phyloP scores from a whole-genome alignment of 2,888 invertebrate genomes.

The Shargacucullia verbasci region DNA sequence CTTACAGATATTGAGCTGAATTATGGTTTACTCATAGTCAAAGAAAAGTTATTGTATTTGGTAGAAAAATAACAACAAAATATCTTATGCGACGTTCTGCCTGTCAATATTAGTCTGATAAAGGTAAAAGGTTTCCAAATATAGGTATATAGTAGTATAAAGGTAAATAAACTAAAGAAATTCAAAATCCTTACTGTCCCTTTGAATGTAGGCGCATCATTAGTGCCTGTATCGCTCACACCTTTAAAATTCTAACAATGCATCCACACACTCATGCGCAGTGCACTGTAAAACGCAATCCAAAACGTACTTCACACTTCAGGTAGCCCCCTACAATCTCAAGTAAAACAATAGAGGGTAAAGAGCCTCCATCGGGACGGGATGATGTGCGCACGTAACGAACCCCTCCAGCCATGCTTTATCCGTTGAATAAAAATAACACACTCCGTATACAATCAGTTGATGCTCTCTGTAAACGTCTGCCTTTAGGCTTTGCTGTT shows the following conservation, averaged over 20 bases:
- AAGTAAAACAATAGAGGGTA: conserved; percentile 51
- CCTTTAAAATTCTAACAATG: conserved; percentile 29
- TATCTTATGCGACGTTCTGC: no score
- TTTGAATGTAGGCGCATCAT: neutral
- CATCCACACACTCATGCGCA: conserved; percentile 15
- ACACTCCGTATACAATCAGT: conserved; percentile 52
- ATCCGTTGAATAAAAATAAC: conserved; percentile 76
- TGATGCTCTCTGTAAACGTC: conserved; percentile 56
- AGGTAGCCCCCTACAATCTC: conserved; percentile 42
- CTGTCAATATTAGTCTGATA: no score
- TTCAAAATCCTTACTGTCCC: no score
- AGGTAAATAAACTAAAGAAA: no score
- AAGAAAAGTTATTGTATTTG: neutral
- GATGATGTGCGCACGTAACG: conserved; percentile 73
- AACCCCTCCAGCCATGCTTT: conserved; percentile 76
- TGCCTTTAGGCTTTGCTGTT: conserved; percentile 33
- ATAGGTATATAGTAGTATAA: no score
- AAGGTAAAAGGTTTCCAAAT: no score
- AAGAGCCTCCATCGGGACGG: conserved; percentile 60
- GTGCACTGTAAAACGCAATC: conserved; percentile 30
- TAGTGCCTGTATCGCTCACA: conserved; percentile 21
- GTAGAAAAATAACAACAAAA: no score
- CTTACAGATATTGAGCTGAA: conserved; percentile 28
- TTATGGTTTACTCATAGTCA: conserved; percentile 9
- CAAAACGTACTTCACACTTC: conserved; percentile 33